phyloP scores from a whole-genome alignment of 1,140 invertebrate species.

The Thaumetopoea pityocampa region DNA sequence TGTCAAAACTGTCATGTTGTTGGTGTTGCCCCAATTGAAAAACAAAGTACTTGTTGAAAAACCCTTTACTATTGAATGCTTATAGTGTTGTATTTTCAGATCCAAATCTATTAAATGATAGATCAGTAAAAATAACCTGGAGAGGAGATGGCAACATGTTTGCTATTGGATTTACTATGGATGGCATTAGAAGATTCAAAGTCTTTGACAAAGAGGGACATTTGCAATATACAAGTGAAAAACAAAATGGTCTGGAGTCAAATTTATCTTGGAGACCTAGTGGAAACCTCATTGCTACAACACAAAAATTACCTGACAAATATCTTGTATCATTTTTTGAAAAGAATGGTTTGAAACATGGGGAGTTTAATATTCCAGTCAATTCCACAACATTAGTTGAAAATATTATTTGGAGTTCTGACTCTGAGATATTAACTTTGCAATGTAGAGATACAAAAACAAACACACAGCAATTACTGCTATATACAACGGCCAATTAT shows the following conservation, averaged over 20 bases:
- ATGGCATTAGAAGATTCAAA: slow-evolving; percentile 77
- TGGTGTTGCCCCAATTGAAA: too few species aligned
- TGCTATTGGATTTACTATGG: slow-evolving; percentile 82
- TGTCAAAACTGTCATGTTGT: too few species aligned
- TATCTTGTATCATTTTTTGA: slow-evolving; percentile 91
- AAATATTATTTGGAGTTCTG: slow-evolving; percentile 85
- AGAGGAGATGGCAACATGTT: slow-evolving; percentile 89
- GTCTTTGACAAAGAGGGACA: slow-evolving; percentile 85
- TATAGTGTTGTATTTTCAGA: slow-evolving; percentile 25
- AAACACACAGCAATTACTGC: slow-evolving; percentile 75
- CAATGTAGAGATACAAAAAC: slow-evolving; percentile 68
- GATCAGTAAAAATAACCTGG: slow-evolving; percentile 84
- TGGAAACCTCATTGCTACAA: slow-evolving; percentile 86
- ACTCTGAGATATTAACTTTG: slow-evolving; percentile 85
- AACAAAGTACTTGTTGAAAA: too few species aligned
- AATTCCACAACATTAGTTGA: slow-evolving; percentile 75
- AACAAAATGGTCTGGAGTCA: slow-evolving; percentile 81
- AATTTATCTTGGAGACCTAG: slow-evolving; percentile 87
- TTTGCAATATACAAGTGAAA: slow-evolving; percentile 85
- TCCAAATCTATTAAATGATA: slow-evolving; percentile 68
- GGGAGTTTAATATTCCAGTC: slow-evolving; percentile 86
- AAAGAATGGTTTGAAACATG: slow-evolving; percentile 93
- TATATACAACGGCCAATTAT: slow-evolving; percentile 91
- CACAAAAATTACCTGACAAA: slow-evolving; percentile 80
- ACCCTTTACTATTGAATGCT: too few species aligned